Evolutionary conservation across 2,888 invertebrate species (phyloP).

Genomic region (Drosophila formosana): DNA sequence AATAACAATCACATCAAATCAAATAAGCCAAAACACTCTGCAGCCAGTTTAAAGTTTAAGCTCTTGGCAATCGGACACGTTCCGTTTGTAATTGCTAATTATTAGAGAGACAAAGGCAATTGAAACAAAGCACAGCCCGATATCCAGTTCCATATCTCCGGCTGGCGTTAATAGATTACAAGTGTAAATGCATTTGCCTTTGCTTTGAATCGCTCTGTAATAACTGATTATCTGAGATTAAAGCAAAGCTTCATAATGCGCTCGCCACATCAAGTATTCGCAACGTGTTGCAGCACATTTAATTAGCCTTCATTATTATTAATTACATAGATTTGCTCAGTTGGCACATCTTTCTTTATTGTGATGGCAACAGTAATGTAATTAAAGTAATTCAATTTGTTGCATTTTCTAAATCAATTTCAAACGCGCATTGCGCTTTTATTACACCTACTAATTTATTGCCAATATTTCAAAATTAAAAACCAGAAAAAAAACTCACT

Average conservation of each 20-base stretch:
- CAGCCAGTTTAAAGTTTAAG: slow-evolving; percentile 1
- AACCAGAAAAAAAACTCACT: background rate
- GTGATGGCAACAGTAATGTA: background rate
- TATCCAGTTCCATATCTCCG: too few species aligned
- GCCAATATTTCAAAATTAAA: slow-evolving; percentile 49
- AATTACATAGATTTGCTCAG: slow-evolving; percentile 26
- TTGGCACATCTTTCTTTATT: slow-evolving; percentile 1
- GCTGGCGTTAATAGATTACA: background rate
- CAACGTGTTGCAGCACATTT: slow-evolving; percentile 3
- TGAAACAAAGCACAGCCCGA: slow-evolving; percentile 10
- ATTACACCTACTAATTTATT: slow-evolving; percentile 63
- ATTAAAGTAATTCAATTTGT: slow-evolving; percentile 47
- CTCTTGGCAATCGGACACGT: slow-evolving; percentile 48
- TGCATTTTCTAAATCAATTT: slow-evolving; percentile 73
- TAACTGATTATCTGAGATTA: background rate
- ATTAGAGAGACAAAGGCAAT: slow-evolving; percentile 29
- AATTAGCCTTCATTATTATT: slow-evolving; percentile 31
- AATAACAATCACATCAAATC: slow-evolving; percentile 66
- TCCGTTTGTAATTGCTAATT: slow-evolving; percentile 38
- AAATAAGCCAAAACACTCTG: slow-evolving; percentile 40
- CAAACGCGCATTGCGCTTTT: slow-evolving; percentile 63
- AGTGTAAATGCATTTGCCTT: background rate
- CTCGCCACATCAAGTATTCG: slow-evolving; percentile 4
- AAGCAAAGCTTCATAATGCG: background rate
- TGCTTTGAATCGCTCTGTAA: slow-evolving; percentile 1